Base-by-base conservation (phyloP, 2,888 invertebrate species). In the Oxyscelio sp. region DNA sequence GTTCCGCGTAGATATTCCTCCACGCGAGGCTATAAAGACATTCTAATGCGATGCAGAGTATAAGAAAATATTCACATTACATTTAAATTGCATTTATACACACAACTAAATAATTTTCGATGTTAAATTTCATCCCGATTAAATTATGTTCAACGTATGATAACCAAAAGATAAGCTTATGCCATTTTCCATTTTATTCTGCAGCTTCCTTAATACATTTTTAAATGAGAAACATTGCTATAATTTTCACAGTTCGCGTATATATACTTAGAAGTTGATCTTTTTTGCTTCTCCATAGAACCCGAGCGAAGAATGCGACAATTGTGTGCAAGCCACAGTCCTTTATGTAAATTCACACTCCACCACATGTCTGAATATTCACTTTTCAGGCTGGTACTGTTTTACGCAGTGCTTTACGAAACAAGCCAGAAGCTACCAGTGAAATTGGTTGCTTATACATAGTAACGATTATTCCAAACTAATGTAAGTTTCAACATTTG, bases 271-370 rank as follows among this genome's bases (percentile, higher is more conserved):
- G 48, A 38, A 50, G 22, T 52, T 73, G 50, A 73, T 40, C 27
- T 74, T 74, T 43, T 71, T 40, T 58, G 21, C 22, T 34, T 59
- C n/a, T 48, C 31, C 8, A 13, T 43, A 27, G 61, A 78, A 78
- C 66, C 68, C 31, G 43, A 40, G 19, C 34, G 68, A 83, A 74
- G 78, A 78, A 83, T 79, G 83, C 63, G 73, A 83, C 83, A 83
- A 83, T 78, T 79, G 78, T n/a, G n/a, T n/a, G n/a, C 74, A 58
- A 83, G 50, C 78, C 66, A 73, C 68, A 61, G 68, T 73, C 78
- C 66, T 78, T 83, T 74, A 78, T 73, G 74, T 56, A 78, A 78
- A 70, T 78, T 78, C 70, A 78, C 48, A 59, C 52, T 58, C 59
- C 31, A 61, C 68, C 58, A 61, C 58, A 54, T 43, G 68, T 50